A percentile compares a stretch with the other conserved stretches of the same genome.
phyloP scores from a whole-genome alignment of 53 echinoderm and acorn worm genomes.

The Temnopleurus reevesii region DNA sequence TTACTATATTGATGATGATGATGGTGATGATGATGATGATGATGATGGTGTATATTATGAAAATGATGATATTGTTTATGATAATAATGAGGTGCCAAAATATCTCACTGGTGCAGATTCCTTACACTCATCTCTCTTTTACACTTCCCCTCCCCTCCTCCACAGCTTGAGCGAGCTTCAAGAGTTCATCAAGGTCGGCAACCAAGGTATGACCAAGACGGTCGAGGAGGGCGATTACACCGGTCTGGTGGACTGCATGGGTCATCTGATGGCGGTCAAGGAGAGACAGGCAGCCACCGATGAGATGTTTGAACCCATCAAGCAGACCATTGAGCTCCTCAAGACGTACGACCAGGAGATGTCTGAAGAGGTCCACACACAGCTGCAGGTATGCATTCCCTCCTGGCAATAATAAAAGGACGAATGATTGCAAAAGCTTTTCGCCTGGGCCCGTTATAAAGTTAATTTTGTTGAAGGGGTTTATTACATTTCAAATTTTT shows the following conservation, averaged over 20 bases:
- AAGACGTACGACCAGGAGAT: constrained; percentile 99
- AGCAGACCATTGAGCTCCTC: constrained; percentile 96
- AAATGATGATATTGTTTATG: no score
- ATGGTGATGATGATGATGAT: no score
- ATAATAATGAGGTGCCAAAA: no score
- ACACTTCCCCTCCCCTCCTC: not conserved
- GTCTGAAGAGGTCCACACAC: constrained; percentile 98
- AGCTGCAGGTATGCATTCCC: constrained; percentile 81
- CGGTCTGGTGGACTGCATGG: constrained; percentile 97
- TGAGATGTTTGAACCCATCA: constrained; percentile 98
- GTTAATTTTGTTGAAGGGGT: no score
- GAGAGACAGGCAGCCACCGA: constrained; percentile 87
- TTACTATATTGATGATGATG: no score
- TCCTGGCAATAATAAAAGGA: no score
- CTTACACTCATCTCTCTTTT: not conserved
- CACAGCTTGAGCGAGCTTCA: constrained; percentile 90
- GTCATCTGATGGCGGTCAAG: constrained; percentile 93
- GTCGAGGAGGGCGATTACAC: constrained; percentile 98
- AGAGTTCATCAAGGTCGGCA: constrained; percentile 94
- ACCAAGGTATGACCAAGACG: constrained; percentile 73
- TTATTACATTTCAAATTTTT: no score
- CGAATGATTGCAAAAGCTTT: no score
- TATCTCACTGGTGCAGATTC: no score
- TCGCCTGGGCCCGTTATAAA: no score
- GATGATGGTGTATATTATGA: no score